Evolutionary conservation across 1,140 invertebrate species (phyloP).

Genomic region (Diuraphis noxia): DNA sequence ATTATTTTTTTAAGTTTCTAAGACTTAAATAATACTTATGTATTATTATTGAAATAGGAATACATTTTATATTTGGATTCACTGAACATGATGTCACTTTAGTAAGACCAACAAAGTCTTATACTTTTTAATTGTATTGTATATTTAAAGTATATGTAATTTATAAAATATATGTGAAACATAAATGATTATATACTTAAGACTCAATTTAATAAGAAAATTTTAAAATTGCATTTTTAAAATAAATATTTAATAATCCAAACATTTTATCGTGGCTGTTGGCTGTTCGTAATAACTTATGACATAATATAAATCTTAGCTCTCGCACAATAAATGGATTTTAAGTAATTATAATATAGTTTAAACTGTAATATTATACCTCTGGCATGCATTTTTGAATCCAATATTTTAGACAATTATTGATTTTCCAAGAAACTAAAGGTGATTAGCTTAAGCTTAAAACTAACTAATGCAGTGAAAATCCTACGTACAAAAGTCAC

Average conservation of each 20-base stretch:
- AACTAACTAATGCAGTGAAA: not conserved
- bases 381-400: not conserved
- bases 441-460: not conserved
- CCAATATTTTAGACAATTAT: not conserved
- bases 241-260: not conserved
- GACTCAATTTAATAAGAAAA: not conserved
- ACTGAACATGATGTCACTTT: too few relatives aligned
- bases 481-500: not conserved
- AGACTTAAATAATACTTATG: not conserved
- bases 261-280: not conserved
- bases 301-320: not conserved
- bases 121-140: not conserved
- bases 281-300: not conserved
- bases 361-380: not conserved
- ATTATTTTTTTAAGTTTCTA: too few relatives aligned
- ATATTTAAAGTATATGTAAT: too few relatives aligned
- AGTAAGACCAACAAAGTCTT: not conserved
- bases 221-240: not conserved
- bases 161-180: not conserved
- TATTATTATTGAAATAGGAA: too few relatives aligned
- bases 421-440: not conserved
- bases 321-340: not conserved
- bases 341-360: not conserved
- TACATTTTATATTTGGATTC: too few relatives aligned
- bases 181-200: not conserved